These are phyloP conservation scores for Acanthornis magna DNA, from an alignment of 2,797 vertebrate genomes.

Conservation along the genomic window DNA sequence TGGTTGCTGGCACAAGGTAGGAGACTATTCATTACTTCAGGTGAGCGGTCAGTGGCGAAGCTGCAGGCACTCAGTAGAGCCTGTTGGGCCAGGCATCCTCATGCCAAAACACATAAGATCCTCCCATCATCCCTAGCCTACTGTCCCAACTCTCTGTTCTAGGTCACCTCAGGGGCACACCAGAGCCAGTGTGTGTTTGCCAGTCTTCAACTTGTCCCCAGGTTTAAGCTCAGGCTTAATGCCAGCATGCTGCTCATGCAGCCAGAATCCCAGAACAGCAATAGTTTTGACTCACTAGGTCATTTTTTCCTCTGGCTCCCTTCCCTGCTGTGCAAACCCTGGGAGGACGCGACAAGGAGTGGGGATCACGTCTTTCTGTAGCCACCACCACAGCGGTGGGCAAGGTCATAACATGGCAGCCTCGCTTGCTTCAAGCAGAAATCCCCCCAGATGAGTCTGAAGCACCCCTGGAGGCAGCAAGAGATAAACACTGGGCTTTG, in stretches of 20 bases:
- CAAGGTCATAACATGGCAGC: background rate
- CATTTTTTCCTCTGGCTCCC: background rate
- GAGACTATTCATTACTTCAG: background rate
- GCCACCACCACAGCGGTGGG: background rate
- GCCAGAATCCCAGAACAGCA: background rate
- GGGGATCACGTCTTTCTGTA: background rate
- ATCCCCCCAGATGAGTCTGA: background rate
- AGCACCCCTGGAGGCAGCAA: background rate
- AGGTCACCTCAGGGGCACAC: background rate
- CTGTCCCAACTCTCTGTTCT: background rate
- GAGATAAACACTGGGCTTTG: background rate
- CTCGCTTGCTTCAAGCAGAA: background rate
- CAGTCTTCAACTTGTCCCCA: background rate
- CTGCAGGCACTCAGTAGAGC: background rate
- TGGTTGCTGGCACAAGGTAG: background rate
- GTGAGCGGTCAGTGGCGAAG: background rate
- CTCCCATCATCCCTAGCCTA: background rate
- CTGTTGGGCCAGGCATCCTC: background rate
- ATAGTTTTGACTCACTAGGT: background rate
- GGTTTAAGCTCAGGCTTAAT: background rate
- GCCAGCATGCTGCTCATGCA: background rate
- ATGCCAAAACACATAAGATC: fast-evolving
- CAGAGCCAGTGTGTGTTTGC: background rate
- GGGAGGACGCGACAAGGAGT: fast-evolving
- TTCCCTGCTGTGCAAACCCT: background rate